Conservation (phyloP, 2,888 invertebrate species). For the Cephus pulcher region DNA sequence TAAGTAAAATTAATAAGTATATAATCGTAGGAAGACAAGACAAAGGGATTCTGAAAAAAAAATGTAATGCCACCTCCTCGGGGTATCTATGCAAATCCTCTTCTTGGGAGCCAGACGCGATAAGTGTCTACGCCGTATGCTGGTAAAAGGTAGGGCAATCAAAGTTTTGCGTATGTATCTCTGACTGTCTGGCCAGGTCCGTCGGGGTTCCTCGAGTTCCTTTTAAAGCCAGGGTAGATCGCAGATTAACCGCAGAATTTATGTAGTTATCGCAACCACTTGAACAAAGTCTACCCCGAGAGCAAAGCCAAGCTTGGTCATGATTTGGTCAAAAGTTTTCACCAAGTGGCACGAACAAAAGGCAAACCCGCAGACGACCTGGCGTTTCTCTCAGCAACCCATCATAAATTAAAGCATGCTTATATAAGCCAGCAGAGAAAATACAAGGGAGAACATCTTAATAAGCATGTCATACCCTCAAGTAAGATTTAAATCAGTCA, state of each 20-base stretch:
- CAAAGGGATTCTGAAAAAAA: neutral
- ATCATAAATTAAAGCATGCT: neutral
- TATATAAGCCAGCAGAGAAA: neutral
- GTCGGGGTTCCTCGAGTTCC: neutral
- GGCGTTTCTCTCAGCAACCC: neutral
- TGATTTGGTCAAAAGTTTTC: neutral
- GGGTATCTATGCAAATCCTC: slow-evolving; percentile 47
- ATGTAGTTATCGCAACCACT: neutral
- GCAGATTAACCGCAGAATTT: neutral
- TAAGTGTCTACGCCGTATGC: slow-evolving; percentile 41
- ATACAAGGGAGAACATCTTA: neutral
- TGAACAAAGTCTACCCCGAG: neutral
- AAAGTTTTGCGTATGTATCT: slow-evolving; percentile 38
- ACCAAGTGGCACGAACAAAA: neutral
- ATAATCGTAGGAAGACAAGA: neutral
- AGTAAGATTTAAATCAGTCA: neutral
- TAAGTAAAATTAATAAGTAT: neutral
- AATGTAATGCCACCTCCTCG: neutral
- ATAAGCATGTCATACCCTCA: neutral
- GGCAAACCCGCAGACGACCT: neutral
- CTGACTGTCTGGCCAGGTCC: slow-evolving; percentile 26
- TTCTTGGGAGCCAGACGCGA: slow-evolving; percentile 42
- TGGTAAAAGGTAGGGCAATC: slow-evolving; percentile 32
- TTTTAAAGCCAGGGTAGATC: neutral
- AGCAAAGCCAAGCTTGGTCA: neutral